Percentiles rank a stretch among this genome's conserved stretches.
Evolutionary conservation across 2,113 vertebrate genomes (phyloP).

Genomic region (Apus apus): DNA sequence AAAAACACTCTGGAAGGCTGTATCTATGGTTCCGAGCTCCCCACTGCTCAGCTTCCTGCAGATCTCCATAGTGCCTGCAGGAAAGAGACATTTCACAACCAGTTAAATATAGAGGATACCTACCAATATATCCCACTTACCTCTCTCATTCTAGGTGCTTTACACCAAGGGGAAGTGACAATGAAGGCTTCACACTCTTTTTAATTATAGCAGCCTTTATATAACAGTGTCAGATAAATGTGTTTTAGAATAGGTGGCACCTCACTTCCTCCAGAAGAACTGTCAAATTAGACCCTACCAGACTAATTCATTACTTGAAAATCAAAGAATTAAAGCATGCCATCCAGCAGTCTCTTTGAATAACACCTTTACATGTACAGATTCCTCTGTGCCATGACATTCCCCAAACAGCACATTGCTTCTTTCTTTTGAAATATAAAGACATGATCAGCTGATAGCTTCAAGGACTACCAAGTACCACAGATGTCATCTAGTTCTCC

Average conservation of each 20-base stretch:
- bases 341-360: background rate
- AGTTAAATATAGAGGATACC: slow-evolving; percentile 52
- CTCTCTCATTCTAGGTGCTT: slow-evolving; percentile 15
- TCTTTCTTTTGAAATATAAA: background rate
- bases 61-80: background rate
- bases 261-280: slow-evolving; percentile 51
- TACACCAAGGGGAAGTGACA: slow-evolving; percentile 1
- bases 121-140: slow-evolving; percentile 43
- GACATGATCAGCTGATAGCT: background rate
- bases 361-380: background rate
- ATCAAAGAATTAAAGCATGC: background rate
- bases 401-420: background rate
- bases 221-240: slow-evolving; percentile 46
- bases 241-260: slow-evolving; percentile 39
- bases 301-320: slow-evolving; percentile 34
- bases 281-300: slow-evolving; percentile 29
- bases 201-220: slow-evolving; percentile 67
- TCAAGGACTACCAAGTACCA: background rate
- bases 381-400: background rate
- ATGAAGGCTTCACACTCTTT: slow-evolving; percentile 30
- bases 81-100: background rate
- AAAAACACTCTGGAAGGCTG: background rate
- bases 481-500: background rate
- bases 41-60: background rate
- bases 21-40: background rate